Evolutionary conservation across 2,113 vertebrate species (phyloP).

Genomic region (Podilymbus podiceps): DNA sequence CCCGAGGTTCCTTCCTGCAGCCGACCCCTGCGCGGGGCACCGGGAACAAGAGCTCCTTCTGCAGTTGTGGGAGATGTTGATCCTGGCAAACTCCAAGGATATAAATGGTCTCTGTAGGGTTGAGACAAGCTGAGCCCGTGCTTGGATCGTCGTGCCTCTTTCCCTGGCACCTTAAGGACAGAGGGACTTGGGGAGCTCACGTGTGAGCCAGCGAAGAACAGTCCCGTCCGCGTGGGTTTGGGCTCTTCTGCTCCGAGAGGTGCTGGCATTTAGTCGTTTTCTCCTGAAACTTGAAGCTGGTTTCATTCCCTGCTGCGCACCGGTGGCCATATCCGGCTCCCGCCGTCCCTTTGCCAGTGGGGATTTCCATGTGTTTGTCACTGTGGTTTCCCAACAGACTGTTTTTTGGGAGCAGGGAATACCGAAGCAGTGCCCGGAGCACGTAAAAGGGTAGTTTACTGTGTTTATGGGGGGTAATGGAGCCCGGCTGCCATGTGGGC

Average conservation of each 20-base stretch:
- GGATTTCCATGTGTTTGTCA: not conserved
- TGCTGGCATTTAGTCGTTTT: not conserved
- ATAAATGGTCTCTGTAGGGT: not conserved
- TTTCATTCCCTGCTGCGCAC: not conserved
- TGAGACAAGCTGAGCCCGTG: not conserved
- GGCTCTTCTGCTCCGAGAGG: not conserved
- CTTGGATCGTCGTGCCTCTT: rapidly evolving
- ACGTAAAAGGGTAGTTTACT: too few species aligned
- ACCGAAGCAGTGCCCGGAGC: not conserved
- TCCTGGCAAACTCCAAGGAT: not conserved
- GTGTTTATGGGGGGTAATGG: not conserved
- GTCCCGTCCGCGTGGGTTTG: not conserved
- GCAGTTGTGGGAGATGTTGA: not conserved
- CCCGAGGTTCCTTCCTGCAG: not conserved
- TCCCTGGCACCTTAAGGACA: not conserved
- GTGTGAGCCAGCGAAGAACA: not conserved
- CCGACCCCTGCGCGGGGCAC: not conserved
- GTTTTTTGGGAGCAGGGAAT: not conserved
- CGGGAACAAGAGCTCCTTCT: not conserved
- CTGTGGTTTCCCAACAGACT: not conserved
- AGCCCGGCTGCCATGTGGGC: not conserved
- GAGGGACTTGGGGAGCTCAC: not conserved
- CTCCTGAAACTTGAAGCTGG: not conserved
- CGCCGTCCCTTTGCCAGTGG: not conserved
- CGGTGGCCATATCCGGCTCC: not conserved